Base-by-base conservation (phyloP, 1,140 invertebrate species). In the Epicauta chinensis region DNA sequence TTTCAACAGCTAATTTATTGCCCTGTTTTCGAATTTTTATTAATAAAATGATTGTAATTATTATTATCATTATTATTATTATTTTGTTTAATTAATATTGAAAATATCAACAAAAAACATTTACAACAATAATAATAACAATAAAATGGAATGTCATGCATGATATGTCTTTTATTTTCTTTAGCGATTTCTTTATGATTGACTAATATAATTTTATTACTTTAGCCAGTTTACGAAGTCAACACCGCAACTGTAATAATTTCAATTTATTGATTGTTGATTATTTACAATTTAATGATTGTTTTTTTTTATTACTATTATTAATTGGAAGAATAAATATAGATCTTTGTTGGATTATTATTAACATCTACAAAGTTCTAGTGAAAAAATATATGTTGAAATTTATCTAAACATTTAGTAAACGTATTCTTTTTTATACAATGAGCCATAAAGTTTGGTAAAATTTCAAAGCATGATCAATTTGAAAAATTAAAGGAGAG, bases 21-120 rank as follows among this genome's bases (percentile, higher is more conserved):
- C 50, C 50, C 50, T 51, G 50, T 51, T 41, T 44, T 51, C 50
- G 50, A 51, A 51, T 51, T 51, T 51, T 23, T 23, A 2, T 7
- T 23, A 23, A 23, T 23, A 23, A 23, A 23, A 23, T 23, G 23
- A 23, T 23, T 23, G 23, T 23, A 5, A 23, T 23, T 23, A 23
- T 23, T 23, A 23, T 23, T 7, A 5, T 23, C 23, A 5, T 7
- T 23, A 23, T 23, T 23, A 23, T 23, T 23, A 23, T 23, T 23
- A 23, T 5, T n/a, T n/a, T n/a, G n/a, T n/a, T 23, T 5, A 23
- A 23, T 23, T 23, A 23, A 23, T n/a, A n/a, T 23, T 23, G 7
- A 7, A 7, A 23, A 23, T 23, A 23, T 23, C 23, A 23, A 23
- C 23, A 23, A 23, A 23, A 23, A 23, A 5, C 7, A 7, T n/a